Conservation (phyloP, 2,797 vertebrate species). For the Schizopygopsis pylzovi region DNA sequence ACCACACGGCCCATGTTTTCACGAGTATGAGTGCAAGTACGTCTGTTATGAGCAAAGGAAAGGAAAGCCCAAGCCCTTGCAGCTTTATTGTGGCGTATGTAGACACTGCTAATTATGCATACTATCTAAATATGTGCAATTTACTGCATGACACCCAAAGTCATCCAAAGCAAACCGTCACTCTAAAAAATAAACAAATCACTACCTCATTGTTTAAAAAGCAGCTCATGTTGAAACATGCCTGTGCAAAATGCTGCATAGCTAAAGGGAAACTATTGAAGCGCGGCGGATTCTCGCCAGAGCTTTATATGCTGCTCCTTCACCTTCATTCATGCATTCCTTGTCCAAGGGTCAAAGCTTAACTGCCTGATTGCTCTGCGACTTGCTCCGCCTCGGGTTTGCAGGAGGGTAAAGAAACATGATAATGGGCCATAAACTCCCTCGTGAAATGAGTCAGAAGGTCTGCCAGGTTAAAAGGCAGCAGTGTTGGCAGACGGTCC, state of each 20-base stretch:
- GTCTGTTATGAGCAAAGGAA: background rate
- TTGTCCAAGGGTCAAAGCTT: conserved; percentile 54
- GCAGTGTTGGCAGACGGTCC: background rate
- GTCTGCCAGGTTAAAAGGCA: background rate
- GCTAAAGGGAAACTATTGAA: conserved; percentile 33
- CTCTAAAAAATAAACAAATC: background rate
- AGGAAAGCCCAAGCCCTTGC: background rate
- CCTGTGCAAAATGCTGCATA: background rate
- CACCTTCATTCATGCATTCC: conserved; percentile 48
- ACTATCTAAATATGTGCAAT: background rate
- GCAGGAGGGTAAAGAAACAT: conserved; percentile 7
- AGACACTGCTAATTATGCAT: background rate
- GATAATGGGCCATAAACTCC: conserved; percentile 32
- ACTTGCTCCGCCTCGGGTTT: conserved; percentile 14
- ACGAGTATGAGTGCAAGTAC: background rate
- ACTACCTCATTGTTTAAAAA: background rate
- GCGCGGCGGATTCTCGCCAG: conserved; percentile 13
- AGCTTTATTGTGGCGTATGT: background rate
- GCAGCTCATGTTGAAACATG: conserved; percentile 16
- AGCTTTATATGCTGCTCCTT: conserved; percentile 24
- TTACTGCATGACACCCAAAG: background rate
- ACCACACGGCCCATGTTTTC: no score
- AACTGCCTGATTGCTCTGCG: conserved; percentile 25
- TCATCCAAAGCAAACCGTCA: conserved; percentile 8
- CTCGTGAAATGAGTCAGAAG: background rate